A percentile compares a stretch with the other conserved stretches of the same genome.
Evolutionary conservation across 2,888 invertebrate species (phyloP).

Genomic region (Hartigia nigra): DNA sequence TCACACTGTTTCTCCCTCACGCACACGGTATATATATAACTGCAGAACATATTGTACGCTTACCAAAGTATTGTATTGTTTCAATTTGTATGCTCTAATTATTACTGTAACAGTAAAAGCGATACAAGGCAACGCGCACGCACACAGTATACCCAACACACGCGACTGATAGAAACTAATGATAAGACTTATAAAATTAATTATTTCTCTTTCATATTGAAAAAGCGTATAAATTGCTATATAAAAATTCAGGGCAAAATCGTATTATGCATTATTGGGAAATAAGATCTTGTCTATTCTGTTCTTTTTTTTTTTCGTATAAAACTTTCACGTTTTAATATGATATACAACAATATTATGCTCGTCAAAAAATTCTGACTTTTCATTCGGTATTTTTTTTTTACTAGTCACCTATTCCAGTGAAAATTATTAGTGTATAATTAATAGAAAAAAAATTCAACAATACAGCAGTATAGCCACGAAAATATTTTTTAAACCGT

Average conservation of each 20-base stretch:
- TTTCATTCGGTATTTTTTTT: not conserved
- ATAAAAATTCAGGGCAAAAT: not conserved
- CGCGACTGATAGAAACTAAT: not conserved
- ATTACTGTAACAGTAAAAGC: not conserved
- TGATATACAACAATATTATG: not conserved
- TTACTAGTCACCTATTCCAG: not conserved
- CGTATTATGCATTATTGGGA: not conserved
- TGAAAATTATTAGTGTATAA: not conserved
- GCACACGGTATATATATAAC: not conserved
- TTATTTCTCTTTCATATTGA: not conserved
- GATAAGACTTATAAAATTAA: not conserved
- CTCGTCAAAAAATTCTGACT: not conserved
- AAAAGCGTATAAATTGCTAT: not conserved
- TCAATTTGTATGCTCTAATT: not conserved
- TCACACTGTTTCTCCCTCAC: too few species aligned
- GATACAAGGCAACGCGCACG: not conserved
- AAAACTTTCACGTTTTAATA: not conserved
- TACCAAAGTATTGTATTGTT: not conserved
- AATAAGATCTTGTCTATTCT: not conserved
- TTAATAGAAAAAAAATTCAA: not conserved
- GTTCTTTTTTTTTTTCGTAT: not conserved
- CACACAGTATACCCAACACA: not conserved
- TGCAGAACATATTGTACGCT: not conserved
- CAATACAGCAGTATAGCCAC: not conserved
- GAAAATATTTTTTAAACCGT: not conserved